These are phyloP conservation scores for Petrophora chlorosata DNA, from an alignment of 2,888 invertebrate genomes.

Conservation along the genomic window DNA sequence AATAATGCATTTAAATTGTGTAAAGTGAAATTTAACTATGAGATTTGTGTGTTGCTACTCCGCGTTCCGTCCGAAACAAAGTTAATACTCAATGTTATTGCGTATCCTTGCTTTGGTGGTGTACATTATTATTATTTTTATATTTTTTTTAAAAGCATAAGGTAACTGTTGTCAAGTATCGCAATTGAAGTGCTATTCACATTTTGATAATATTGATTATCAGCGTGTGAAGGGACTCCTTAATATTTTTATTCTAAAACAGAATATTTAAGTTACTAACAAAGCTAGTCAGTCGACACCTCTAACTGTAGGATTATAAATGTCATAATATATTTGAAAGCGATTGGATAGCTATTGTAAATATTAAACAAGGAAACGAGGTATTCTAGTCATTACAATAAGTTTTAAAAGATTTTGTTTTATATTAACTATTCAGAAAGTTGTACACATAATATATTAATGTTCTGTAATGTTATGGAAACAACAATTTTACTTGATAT, in stretches of 20 bases:
- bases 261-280: constrained; percentile 36
- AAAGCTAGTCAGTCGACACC: constrained; percentile 67
- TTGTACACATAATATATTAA: constrained; percentile 45
- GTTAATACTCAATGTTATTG: constrained; percentile 33
- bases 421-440: constrained; percentile 45
- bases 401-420: constrained; percentile 57
- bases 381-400: constrained; percentile 72
- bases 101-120: constrained; percentile 36
- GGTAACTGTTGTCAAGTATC: too few species aligned
- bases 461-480: constrained; percentile 36
- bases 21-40: constrained; percentile 60
- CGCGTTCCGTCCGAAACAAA: constrained; percentile 58
- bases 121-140: not conserved
- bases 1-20: constrained; percentile 68
- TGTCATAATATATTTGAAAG: constrained; percentile 10
- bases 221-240: not conserved
- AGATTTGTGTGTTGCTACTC: constrained; percentile 41
- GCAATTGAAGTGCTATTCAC: not conserved
- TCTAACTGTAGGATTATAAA: constrained; percentile 54
- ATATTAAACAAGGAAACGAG: constrained; percentile 49
- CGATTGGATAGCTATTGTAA: constrained; percentile 23
- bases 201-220: too few species aligned
- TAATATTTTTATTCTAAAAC: not conserved
- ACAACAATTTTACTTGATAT: constrained; percentile 55
- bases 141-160: not conserved